Percentiles rank a stretch among this genome's conserved stretches.
phyloP scores from a whole-genome alignment of 2,113 vertebrate species.

The Rhea americana region DNA sequence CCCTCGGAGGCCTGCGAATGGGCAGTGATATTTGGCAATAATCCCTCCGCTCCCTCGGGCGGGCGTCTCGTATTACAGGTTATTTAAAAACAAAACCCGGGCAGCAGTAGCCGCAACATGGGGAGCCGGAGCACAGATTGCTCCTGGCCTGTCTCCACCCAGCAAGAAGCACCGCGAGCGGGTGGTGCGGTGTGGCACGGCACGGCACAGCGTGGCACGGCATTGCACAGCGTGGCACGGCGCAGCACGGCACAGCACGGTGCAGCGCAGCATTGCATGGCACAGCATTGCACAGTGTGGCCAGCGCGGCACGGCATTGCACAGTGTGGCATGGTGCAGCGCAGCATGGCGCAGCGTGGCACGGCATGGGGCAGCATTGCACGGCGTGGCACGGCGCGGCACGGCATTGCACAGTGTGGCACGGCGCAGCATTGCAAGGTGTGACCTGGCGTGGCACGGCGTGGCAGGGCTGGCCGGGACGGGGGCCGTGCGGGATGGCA shows the following conservation, averaged over 20 bases:
- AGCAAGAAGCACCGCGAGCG: neutral
- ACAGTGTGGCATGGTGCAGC: too few relatives aligned
- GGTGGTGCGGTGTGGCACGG: neutral
- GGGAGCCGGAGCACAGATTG: neutral
- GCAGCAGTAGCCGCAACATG: constrained; percentile 23
- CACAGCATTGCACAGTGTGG: too few relatives aligned
- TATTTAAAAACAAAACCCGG: constrained; percentile 60
- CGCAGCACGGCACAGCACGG: too few relatives aligned
- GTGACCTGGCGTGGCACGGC: too few relatives aligned
- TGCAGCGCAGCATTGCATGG: too few relatives aligned
- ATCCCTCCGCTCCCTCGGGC: constrained; percentile 47
- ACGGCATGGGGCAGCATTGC: too few relatives aligned
- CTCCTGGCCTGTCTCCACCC: neutral
- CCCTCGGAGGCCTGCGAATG: constrained; percentile 27
- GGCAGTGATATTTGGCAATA: constrained; percentile 65
- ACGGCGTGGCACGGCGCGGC: too few relatives aligned
- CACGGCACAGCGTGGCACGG: too few relatives aligned
- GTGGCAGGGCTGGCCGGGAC: neutral
- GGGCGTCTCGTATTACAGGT: constrained; percentile 57
- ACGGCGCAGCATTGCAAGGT: too few relatives aligned
- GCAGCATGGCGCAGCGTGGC: neutral
- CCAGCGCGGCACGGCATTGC: too few relatives aligned
- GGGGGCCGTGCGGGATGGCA: neutral
- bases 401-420: too few relatives aligned
- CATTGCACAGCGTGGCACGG: too few relatives aligned